phyloP scores from a whole-genome alignment of 2,113 vertebrate species.

The Podocnemis expansa region DNA sequence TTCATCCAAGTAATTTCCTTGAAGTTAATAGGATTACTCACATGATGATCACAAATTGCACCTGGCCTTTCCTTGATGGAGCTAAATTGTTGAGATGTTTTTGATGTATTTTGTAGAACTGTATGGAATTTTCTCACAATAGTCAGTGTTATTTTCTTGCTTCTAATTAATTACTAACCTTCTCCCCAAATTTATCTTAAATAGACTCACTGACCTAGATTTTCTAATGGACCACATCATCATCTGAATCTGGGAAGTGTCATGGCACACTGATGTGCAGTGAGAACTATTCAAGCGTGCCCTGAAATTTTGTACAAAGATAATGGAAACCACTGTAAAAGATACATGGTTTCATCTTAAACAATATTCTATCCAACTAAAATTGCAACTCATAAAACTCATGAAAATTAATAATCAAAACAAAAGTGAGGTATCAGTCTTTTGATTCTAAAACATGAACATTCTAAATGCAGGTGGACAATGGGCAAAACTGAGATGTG shows the following conservation, averaged over 20 bases:
- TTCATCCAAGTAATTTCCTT: not conserved
- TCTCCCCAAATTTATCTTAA: not conserved
- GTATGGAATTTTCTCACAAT: not conserved
- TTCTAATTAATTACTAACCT: not conserved
- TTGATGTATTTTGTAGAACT: not conserved
- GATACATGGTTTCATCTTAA: too few species aligned
- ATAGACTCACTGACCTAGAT: not conserved
- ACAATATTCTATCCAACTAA: too few species aligned
- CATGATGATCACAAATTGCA: not conserved
- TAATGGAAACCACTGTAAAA: too few species aligned
- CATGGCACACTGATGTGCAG: too few species aligned
- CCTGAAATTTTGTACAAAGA: too few species aligned
- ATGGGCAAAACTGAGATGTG: too few species aligned
- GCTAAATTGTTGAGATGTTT: not conserved
- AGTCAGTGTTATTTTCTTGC: not conserved
- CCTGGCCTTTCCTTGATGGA: not conserved
- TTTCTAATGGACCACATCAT: not conserved
- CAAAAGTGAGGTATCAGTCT: too few species aligned
- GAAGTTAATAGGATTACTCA: conserved; percentile 4
- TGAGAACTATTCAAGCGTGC: too few species aligned
- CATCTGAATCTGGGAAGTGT: not conserved
- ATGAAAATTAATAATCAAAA: too few species aligned
- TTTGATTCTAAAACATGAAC: too few species aligned
- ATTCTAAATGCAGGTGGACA: too few species aligned
- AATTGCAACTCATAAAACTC: too few species aligned